Conservation (phyloP, 2,113 vertebrate genomes). For the Oreochromis spilurus region DNA sequence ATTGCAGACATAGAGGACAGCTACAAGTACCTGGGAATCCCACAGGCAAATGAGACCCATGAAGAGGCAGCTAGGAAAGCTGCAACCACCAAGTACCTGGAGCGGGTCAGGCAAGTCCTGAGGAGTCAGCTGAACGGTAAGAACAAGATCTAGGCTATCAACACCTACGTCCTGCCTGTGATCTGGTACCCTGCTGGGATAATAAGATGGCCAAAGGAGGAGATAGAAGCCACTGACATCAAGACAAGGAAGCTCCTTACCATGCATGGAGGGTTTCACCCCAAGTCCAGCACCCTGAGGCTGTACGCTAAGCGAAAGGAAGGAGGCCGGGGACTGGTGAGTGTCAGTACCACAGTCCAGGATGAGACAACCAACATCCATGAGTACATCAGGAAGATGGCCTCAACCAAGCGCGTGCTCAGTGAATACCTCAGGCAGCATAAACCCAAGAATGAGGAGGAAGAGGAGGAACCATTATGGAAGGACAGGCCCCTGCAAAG, state of each 20-base stretch:
- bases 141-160: neutral
- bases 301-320: fast-evolving
- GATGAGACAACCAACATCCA: neutral
- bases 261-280: neutral
- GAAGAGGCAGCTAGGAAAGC: neutral
- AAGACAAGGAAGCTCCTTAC: neutral
- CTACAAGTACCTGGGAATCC: neutral
- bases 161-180: fast-evolving
- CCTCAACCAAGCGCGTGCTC: neutral
- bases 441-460: neutral
- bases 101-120: neutral
- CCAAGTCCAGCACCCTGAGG: neutral
- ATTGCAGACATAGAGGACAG: neutral
- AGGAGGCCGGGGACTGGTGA: fast-evolving
- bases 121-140: neutral
- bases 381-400: neutral
- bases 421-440: neutral
- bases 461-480: neutral
- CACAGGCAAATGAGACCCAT: neutral
- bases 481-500: fast-evolving
- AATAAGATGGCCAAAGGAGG: neutral
- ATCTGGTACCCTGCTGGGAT: neutral
- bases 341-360: neutral
- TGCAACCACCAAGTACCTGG: neutral
- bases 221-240: neutral